Evolutionary conservation across 53 echinoderm and acorn worm species (phyloP).

Genomic region (Holothuria leucospilota): DNA sequence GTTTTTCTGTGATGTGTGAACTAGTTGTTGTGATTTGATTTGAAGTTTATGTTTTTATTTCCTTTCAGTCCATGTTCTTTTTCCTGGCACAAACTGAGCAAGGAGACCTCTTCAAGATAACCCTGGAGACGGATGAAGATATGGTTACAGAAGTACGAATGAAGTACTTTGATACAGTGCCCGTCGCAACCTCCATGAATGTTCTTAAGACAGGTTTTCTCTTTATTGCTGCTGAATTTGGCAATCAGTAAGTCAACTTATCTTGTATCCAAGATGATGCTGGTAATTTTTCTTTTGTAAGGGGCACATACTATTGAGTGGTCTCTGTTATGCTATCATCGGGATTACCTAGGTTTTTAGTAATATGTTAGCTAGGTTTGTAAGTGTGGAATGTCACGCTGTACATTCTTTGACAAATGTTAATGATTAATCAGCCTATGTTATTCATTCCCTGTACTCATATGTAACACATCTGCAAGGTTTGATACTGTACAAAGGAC

Average conservation of each 20-base stretch:
- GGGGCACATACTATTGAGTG: not conserved
- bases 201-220: slow-evolving; percentile 98
- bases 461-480: too few relatives aligned
- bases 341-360: not conserved
- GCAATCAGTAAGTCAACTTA: slow-evolving; percentile 89
- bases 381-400: too few relatives aligned
- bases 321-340: not conserved
- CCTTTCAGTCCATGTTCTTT: slow-evolving; percentile 95
- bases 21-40: too few relatives aligned
- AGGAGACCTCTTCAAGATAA: slow-evolving; percentile 99
- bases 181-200: slow-evolving; percentile 89
- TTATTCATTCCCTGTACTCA: too few relatives aligned
- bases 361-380: too few relatives aligned
- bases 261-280: not conserved
- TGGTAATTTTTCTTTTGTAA: not conserved
- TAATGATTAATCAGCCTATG: too few relatives aligned
- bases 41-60: not conserved
- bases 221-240: slow-evolving; percentile 92
- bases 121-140: slow-evolving; percentile 98
- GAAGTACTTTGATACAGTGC: slow-evolving; percentile 98
- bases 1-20: too few relatives aligned
- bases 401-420: too few relatives aligned
- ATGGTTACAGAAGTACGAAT: slow-evolving; percentile 98
- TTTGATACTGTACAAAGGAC: too few relatives aligned
- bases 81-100: slow-evolving; percentile 98